phyloP scores from a whole-genome alignment of 2,888 invertebrate genomes.

The Melinaea marsaeus region DNA sequence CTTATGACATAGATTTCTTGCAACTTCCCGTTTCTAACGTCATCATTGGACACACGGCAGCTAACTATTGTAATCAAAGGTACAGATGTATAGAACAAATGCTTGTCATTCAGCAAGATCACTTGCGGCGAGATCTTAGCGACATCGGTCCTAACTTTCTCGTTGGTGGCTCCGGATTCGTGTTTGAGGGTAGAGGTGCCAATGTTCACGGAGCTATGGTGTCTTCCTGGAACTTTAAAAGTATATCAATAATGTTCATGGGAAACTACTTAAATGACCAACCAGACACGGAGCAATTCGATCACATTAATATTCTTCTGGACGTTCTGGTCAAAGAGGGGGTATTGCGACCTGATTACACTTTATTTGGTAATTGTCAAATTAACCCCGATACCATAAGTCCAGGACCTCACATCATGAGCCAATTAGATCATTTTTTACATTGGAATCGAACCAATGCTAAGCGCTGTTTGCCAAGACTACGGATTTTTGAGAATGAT shows the following conservation, averaged over 20 bases:
- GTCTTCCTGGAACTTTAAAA: constrained; percentile 45
- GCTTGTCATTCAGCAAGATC: constrained; percentile 48
- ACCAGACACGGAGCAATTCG: constrained; percentile 46
- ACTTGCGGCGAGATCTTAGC: constrained; percentile 43
- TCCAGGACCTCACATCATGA: constrained; percentile 52
- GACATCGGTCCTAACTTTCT: constrained; percentile 67
- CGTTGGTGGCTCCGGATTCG: constrained; percentile 53
- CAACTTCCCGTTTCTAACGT: constrained; percentile 51
- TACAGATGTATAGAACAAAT: constrained; percentile 51
- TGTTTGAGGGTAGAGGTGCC: constrained; percentile 66
- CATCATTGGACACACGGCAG: constrained; percentile 58
- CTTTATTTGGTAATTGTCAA: constrained; percentile 56
- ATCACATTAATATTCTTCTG: constrained; percentile 49
- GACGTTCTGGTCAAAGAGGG: constrained; percentile 43
- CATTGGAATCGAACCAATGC: constrained; percentile 50
- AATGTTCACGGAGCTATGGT: constrained; percentile 57
- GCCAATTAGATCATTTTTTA: constrained; percentile 41
- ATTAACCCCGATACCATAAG: constrained; percentile 41
- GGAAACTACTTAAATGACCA: constrained; percentile 50
- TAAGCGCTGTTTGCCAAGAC: constrained; percentile 34
- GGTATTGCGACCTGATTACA: constrained; percentile 47
- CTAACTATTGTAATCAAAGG: constrained; percentile 43
- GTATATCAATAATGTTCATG: constrained; percentile 59
- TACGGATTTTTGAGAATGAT: constrained; percentile 8
- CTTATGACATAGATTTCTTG: constrained; percentile 45